Conservation (phyloP, 2,888 invertebrate species). For the Drosophila kuntzei region DNA sequence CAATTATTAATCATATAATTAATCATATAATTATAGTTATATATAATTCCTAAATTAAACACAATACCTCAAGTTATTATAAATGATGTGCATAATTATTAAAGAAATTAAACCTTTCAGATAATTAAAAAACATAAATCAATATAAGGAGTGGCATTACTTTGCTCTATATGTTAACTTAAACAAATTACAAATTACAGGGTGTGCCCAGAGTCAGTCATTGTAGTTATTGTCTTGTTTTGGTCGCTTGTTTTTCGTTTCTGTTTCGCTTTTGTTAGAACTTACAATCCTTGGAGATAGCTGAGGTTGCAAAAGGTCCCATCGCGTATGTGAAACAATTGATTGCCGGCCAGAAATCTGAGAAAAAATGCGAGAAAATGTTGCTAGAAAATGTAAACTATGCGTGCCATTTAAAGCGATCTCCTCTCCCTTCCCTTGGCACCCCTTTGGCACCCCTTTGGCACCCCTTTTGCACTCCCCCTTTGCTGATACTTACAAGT, state of each 20-base stretch:
- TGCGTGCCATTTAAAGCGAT: slow-evolving; percentile 4
- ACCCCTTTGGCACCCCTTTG: background rate
- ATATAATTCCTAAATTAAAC: no score
- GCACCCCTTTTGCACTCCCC: no score
- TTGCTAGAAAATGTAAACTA: slow-evolving; percentile 19
- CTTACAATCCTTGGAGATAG: slow-evolving; percentile 85
- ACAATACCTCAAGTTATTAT: no score
- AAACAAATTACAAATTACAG: slow-evolving; percentile 12
- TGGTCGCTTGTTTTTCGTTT: slow-evolving; percentile 5
- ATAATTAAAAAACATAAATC: no score
- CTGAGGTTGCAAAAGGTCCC: slow-evolving; percentile 86
- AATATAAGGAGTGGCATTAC: no score
- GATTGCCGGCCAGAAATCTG: slow-evolving; percentile 87
- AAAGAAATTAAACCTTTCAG: background rate
- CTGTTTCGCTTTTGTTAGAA: slow-evolving; percentile 29
- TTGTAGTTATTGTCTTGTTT: background rate
- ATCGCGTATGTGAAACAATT: slow-evolving; percentile 84
- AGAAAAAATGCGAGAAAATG: slow-evolving; percentile 44
- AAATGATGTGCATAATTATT: background rate
- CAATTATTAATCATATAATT: no score
- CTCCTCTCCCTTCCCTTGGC: no score
- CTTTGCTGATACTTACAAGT: slow-evolving; percentile 85
- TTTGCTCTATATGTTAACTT: background rate
- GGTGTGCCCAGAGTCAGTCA: slow-evolving; percentile 22
- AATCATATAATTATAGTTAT: no score